phyloP scores from a whole-genome alignment of 2,888 invertebrate species.

The Ditula angustiorana region DNA sequence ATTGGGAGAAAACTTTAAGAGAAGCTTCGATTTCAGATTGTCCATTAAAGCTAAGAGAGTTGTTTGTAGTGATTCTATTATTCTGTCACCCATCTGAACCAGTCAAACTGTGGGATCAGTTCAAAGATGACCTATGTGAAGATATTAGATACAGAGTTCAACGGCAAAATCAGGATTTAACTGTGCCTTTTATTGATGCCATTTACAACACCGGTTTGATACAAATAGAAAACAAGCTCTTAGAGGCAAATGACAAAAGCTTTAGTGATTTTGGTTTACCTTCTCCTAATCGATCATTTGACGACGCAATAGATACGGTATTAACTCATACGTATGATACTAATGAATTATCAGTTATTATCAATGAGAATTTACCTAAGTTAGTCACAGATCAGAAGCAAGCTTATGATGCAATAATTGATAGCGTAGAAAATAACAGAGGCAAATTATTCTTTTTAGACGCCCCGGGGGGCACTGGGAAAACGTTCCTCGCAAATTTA shows the following conservation, averaged over 20 bases:
- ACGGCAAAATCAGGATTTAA: too few species aligned
- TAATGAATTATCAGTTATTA: too few species aligned
- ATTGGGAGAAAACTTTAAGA: neutral
- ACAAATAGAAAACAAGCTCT: constrained; percentile 43
- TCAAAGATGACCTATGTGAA: too few species aligned
- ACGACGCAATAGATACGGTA: constrained; percentile 2
- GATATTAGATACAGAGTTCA: too few species aligned
- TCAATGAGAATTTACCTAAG: neutral
- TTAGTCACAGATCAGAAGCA: neutral
- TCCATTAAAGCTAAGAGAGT: too few species aligned
- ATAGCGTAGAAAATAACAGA: neutral
- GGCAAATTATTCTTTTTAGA: neutral
- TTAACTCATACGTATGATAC: too few species aligned
- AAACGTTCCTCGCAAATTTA: constrained; percentile 2
- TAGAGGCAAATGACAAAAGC: constrained; percentile 43
- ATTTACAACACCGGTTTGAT: constrained; percentile 19
- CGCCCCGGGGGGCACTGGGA: neutral
- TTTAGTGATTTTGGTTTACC: constrained; percentile 45
- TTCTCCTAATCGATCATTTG: constrained; percentile 40
- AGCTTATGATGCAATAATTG: neutral
- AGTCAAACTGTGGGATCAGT: too few species aligned
- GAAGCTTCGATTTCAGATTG: too few species aligned
- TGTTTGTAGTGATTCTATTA: too few species aligned
- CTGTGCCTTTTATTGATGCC: too few species aligned
- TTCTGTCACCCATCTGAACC: too few species aligned